Evolutionary conservation across 2,113 vertebrate species (phyloP).

Genomic region (Nettapus auritus): DNA sequence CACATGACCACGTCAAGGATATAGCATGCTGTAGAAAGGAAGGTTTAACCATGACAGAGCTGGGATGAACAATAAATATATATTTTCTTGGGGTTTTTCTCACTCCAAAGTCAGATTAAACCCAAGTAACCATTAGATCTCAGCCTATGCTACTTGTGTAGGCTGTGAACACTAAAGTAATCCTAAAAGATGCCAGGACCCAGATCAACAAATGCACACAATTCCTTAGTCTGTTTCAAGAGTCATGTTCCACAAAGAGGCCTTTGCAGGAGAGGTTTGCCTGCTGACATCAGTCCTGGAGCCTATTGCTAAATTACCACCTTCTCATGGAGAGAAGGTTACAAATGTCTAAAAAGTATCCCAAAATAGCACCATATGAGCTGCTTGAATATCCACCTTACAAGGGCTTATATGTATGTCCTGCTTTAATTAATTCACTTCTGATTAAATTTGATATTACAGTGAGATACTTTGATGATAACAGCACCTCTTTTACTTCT

Average conservation of each 20-base stretch:
- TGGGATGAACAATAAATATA: not conserved
- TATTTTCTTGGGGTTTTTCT: not conserved
- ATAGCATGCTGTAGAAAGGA: not conserved
- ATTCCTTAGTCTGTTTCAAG: not conserved
- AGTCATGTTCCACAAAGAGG: not conserved
- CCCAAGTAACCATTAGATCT: not conserved
- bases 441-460: constrained; percentile 11
- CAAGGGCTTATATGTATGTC: not conserved
- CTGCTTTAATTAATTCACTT: constrained; percentile 29
- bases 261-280: not conserved
- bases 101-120: not conserved
- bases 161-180: not conserved
- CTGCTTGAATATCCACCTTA: not conserved
- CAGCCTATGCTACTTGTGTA: not conserved
- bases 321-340: not conserved
- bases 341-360: not conserved
- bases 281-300: not conserved
- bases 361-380: rapidly evolving
- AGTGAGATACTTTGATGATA: constrained; percentile 21
- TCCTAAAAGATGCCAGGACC: rapidly evolving
- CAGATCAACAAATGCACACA: not conserved
- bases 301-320: not conserved
- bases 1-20: rapidly evolving
- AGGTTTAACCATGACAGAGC: not conserved
- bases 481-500: constrained; percentile 21